Evolutionary conservation across 2,888 invertebrate species (phyloP), one percentile per base, ranked within the genome.

Genomic region (Polylopha cassiicola): DNA sequence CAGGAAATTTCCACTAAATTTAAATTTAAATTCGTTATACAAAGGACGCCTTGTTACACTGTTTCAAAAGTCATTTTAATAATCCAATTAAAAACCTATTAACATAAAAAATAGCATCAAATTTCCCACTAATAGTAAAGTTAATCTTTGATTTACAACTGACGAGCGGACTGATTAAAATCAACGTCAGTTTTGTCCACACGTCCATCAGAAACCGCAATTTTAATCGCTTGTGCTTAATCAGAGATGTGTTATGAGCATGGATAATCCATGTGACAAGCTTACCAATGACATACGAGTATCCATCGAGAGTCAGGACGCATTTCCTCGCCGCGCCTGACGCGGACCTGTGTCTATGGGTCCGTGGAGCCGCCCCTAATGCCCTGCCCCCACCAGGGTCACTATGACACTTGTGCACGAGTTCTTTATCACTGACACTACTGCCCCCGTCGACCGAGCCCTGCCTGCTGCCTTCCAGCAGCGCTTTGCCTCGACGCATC

Each of bases 241-340:
- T 41, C 41, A 5, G 21, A 41, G 34, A 26, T 10, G 21, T 17
- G 22, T 32, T 22, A 28, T 15, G 20, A 17, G 20, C 38, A 8
- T 23, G 17, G 17, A 37, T 31, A 30, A 39, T 20, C 33, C 18
- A 16, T 36, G 17, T 38, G 38, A 44, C 30, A 18, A 14, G 15
- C 28, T 90, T 79, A 94, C 95, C 94, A 86, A 95, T 95, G 58
- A 94, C 93, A 79, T 95, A 95, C 49, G 92, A 93, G 84, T 94
- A 94, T 60, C 94, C 94, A 73, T 94, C 94, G 53, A 95, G 87
- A 28, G 93, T 93, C 51, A 94, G 89, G 48, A 94, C 91, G 84
- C 94, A 95, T 80, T 92, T 92, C 65, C 92, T 87, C 13, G 92
- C 87, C 44, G 89, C 89, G 58, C 88, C 80, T 47, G 88, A 87